Conservation (phyloP, 1,140 invertebrate genomes). For the Potamilus streckersoni region DNA sequence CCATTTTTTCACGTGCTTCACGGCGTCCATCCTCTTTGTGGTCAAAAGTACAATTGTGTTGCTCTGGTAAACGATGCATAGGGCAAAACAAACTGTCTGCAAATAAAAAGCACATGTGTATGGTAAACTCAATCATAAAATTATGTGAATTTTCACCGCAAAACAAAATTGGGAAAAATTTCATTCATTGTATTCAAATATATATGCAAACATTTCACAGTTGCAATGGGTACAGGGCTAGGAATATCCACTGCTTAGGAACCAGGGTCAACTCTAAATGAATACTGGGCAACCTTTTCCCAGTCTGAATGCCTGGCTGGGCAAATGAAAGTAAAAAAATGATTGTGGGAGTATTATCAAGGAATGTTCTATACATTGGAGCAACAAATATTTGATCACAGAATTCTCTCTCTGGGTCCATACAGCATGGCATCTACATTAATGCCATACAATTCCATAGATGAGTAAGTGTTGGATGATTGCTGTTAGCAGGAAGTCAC, state of each 20-base stretch:
- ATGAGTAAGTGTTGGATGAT: no score
- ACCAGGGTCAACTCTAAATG: neutral
- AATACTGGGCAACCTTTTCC: neutral
- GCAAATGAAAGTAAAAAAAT: neutral
- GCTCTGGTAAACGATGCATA: slow-evolving; percentile 58
- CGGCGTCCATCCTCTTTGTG: slow-evolving; percentile 61
- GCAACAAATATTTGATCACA: no score
- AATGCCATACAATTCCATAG: no score
- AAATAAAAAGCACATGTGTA: slow-evolving; percentile 20
- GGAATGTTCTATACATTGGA: no score
- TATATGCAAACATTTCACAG: neutral
- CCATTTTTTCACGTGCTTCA: slow-evolving; percentile 61
- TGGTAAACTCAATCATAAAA: neutral
- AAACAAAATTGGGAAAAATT: neutral
- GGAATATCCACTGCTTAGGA: neutral
- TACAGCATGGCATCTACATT: no score
- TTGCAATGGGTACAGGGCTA: neutral
- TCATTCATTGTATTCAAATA: neutral
- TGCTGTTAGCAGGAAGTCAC: no score
- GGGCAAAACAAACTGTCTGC: slow-evolving; percentile 59
- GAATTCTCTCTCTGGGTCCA: no score
- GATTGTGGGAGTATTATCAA: no score
- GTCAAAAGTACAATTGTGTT: slow-evolving; percentile 61
- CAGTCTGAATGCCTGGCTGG: no score
- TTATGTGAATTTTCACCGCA: neutral